phyloP scores from a whole-genome alignment of 1,140 invertebrate species.

The Drosophila sucinea region DNA sequence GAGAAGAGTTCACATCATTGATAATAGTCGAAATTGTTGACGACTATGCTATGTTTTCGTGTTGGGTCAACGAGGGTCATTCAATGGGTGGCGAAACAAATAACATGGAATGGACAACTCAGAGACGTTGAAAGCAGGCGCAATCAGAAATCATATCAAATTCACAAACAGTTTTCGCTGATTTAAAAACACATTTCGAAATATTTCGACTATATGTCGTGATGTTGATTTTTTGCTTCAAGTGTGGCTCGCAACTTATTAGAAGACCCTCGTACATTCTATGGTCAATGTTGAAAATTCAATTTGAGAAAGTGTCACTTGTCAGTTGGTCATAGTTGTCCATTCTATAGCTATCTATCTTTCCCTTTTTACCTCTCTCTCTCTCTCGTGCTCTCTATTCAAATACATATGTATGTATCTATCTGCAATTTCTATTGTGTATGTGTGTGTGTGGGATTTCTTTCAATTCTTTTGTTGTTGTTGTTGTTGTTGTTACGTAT shows the following conservation, averaged over 20 bases:
- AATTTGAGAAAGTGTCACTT: slow-evolving; percentile 74
- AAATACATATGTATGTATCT: neutral
- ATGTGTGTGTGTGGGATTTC: slow-evolving; percentile 7
- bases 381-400: neutral
- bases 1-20: neutral
- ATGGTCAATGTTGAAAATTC: slow-evolving; percentile 48
- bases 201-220: too few species aligned
- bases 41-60: neutral
- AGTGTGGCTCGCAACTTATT: neutral
- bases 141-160: too few species aligned
- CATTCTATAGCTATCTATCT: slow-evolving; percentile 3
- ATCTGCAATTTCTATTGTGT: slow-evolving; percentile 37
- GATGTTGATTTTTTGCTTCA: too few species aligned
- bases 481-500: slow-evolving; percentile 38
- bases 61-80: neutral
- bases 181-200: too few species aligned
- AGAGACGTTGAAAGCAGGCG: too few species aligned
- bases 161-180: too few species aligned
- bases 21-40: neutral
- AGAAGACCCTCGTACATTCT: neutral
- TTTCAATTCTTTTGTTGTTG: slow-evolving; percentile 6
- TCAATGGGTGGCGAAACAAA: neutral
- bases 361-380: neutral
- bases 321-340: slow-evolving; percentile 55
- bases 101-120: too few species aligned